Base-by-base conservation (phyloP, 2,797 vertebrate genomes). In the Sphenodon punctatus region DNA sequence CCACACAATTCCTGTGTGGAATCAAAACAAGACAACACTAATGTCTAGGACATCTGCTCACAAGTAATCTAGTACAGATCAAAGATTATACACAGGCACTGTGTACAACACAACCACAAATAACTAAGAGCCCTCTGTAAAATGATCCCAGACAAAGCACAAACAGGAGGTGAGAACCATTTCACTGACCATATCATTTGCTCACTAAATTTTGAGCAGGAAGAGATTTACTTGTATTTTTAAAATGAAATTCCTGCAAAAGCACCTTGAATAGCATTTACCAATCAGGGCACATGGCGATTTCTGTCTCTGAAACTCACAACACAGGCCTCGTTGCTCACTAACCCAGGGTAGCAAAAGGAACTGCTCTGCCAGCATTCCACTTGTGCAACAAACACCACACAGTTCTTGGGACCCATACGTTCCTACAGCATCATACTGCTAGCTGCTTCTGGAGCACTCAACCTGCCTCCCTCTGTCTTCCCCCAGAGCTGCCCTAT, bases 41-140 rank as follows among this genome's bases (percentile, higher is more conserved):
- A 46, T 43, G 23, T 72, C 61, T 34, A 41, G 41, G 55, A 78
- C n/a, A 88, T 51, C 8, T 66, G 41, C 65, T 78, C 77, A 58
- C 16, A 17, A 17, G 32, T 32, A 27, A 55, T 55, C 61, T 72
- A 27, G n/a, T n/a, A n/a, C 48, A 75, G 70, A 79, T 72, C 7
- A 59, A 38, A 7, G 20, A 61, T 39, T 49, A 78, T 69, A 69
- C 42, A 68, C 51, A 38, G 56, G 39, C 61, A 56, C 25, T 46
- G 49, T 19, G 3, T 66, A 25, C 9, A 39, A 25, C 46, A 55
- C 56, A 80, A 38, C 43, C 22, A 17, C 17, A 15, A 20, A 4
- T 32, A 5, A 13, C 49, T 66, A 79, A 58, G 67, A 80, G 51
- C 82, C 74, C 1, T 1, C 19, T 55, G 25, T 25, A 77, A 32